A percentile compares a stretch with the other conserved stretches of the same genome.
These are phyloP conservation scores for Neomorphus geoffroyi DNA, from an alignment of 2,797 vertebrate genomes.

Conservation along the genomic window DNA sequence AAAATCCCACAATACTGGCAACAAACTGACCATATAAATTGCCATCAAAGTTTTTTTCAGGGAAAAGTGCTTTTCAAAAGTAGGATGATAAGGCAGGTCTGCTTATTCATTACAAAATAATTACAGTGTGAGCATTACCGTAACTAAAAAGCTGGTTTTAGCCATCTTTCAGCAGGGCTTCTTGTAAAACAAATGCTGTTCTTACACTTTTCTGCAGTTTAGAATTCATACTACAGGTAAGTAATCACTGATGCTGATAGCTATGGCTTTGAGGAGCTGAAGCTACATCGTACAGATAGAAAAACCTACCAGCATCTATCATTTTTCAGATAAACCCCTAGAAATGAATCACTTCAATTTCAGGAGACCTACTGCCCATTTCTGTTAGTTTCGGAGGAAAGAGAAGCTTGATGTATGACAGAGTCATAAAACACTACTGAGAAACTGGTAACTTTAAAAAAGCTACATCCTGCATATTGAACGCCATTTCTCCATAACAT, in stretches of 20 bases:
- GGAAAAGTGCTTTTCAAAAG: background rate
- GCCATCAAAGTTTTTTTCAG: background rate
- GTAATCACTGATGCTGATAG: rapidly evolving
- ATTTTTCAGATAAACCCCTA: background rate
- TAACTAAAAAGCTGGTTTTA: background rate
- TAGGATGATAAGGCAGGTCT: background rate
- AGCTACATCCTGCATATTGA: background rate
- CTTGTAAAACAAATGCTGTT: background rate
- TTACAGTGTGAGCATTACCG: rapidly evolving
- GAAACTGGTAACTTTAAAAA: background rate
- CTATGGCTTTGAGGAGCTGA: background rate
- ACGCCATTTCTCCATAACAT: background rate
- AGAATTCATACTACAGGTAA: background rate
- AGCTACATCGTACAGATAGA: background rate
- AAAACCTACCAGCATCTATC: background rate
- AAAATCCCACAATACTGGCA: background rate
- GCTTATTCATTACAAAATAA: background rate
- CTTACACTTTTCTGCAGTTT: background rate
- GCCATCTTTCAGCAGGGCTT: background rate
- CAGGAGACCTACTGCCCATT: background rate
- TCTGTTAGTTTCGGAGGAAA: background rate
- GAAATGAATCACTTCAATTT: background rate
- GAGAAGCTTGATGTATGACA: background rate
- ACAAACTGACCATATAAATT: background rate
- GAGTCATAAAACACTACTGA: background rate